A percentile compares a stretch with the other conserved stretches of the same genome.
These are phyloP conservation scores for Actinostola sp. DNA, from an alignment of 92 coral and sea anemone genomes.

Conservation along the genomic window DNA sequence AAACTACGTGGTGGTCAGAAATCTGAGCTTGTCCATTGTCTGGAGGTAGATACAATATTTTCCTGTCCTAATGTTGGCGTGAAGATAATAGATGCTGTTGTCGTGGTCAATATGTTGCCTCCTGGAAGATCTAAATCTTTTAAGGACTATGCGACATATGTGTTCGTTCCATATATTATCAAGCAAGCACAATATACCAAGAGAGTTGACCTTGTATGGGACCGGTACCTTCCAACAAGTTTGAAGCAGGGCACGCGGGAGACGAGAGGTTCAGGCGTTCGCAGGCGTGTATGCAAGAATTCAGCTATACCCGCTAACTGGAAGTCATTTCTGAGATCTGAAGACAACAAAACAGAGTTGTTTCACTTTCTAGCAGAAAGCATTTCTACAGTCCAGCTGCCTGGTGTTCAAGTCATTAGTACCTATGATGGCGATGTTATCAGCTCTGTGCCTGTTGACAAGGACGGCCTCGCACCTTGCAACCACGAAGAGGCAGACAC, in stretches of 20 bases:
- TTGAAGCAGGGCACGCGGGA: slow-evolving; percentile 41
- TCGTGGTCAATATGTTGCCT: slow-evolving; percentile 48
- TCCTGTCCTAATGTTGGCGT: slow-evolving; percentile 43
- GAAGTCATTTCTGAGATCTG: slow-evolving; percentile 39
- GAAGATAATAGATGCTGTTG: slow-evolving; percentile 51
- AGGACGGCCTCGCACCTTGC: slow-evolving; percentile 31
- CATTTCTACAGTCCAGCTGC: slow-evolving; percentile 21
- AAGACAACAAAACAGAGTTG: slow-evolving; percentile 62
- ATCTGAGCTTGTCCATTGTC: slow-evolving; percentile 22
- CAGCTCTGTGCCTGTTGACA: slow-evolving; percentile 24
- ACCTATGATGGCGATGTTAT: slow-evolving; percentile 30
- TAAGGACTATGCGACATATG: slow-evolving; percentile 24
- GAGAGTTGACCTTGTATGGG: slow-evolving; percentile 35
- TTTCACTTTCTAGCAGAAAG: slow-evolving; percentile 31
- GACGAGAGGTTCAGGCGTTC: slow-evolving; percentile 47
- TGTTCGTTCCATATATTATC: slow-evolving; percentile 32
- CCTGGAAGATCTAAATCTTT: slow-evolving; percentile 48
- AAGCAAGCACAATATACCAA: slow-evolving; percentile 35
- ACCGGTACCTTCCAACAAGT: slow-evolving; percentile 25
- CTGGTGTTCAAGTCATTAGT: slow-evolving; percentile 34
- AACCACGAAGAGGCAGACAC: slow-evolving; percentile 51
- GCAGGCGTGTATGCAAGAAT: slow-evolving; percentile 36
- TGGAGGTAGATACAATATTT: slow-evolving; percentile 11
- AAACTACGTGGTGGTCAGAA: slow-evolving; percentile 45
- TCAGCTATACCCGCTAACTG: slow-evolving; percentile 33